Conservation (phyloP, 1,140 invertebrate species). For the Hetaerina americana region DNA sequence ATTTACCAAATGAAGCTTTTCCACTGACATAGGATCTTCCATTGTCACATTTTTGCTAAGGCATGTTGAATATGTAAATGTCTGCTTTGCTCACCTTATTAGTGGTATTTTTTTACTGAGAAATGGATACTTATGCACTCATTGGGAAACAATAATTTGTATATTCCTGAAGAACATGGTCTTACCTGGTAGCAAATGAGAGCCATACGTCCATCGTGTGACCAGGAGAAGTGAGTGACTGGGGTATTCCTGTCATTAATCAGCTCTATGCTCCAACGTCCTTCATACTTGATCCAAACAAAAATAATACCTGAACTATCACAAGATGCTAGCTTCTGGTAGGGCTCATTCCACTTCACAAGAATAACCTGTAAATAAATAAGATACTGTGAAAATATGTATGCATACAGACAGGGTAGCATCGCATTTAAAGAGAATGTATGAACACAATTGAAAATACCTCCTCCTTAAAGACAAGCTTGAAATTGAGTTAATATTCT, state of each 20-base stretch:
- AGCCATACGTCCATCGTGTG: conserved; percentile 95
- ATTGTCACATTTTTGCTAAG: too few relatives aligned
- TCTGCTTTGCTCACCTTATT: too few relatives aligned
- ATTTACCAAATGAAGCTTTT: too few relatives aligned
- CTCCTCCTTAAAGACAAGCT: too few relatives aligned
- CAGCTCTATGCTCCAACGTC: conserved; percentile 95
- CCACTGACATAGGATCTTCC: too few relatives aligned
- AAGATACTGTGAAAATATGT: background rate
- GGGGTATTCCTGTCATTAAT: conserved; percentile 96
- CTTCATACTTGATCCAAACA: conserved; percentile 99
- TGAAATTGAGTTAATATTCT: too few relatives aligned
- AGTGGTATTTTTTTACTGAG: too few relatives aligned
- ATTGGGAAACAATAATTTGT: too few relatives aligned
- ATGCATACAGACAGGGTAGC: conserved; percentile 3
- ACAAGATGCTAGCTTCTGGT: conserved; percentile 94
- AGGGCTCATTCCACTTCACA: conserved; percentile 97
- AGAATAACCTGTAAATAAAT: conserved; percentile 64
- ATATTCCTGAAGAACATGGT: background rate
- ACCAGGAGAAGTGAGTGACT: conserved; percentile 96
- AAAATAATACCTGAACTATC: conserved; percentile 97
- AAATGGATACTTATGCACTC: too few relatives aligned
- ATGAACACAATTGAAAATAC: too few relatives aligned
- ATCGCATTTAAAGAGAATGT: too few relatives aligned
- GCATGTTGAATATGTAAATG: too few relatives aligned
- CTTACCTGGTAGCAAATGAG: conserved; percentile 89